Percentiles rank a stretch among this genome's conserved stretches.
Conservation (phyloP, 2,113 vertebrate species). For the human (Homo sapiens) region GRCh38 chr1:84802001-84802500, state of each 20-base stretch:
- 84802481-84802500: neutral
- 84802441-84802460: slow-evolving; percentile 17
- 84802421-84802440: neutral
- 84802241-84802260: neutral
- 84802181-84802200: neutral
- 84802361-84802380: neutral
- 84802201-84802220: neutral
- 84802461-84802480: neutral
- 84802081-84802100: neutral
- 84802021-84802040: too few relatives aligned
- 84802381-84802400: neutral
- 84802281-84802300: neutral
- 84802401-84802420: neutral
- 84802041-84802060: neutral
- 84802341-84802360: neutral
- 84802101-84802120: neutral
- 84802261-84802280: neutral
- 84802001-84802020: too few relatives aligned
- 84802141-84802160: neutral
- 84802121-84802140: neutral
- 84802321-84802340: neutral
- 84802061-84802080: neutral
- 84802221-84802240: neutral
- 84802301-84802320: neutral
- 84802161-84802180: neutral